phyloP scores from a whole-genome alignment of 2,888 invertebrate species.

The Hyppa rectilinea region DNA sequence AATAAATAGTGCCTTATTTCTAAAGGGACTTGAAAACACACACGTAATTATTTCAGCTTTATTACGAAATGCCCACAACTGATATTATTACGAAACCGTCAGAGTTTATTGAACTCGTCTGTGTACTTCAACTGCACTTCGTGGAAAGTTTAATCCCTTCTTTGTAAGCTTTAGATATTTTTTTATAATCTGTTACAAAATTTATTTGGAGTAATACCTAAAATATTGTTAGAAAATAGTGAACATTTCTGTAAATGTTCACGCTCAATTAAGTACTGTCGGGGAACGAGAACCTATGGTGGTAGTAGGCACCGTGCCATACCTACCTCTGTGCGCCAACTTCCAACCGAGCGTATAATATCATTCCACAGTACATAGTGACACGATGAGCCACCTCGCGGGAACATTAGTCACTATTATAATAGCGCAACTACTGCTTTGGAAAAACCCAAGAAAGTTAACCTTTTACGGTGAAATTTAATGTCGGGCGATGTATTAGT shows the following conservation, averaged over 20 bases:
- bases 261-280: conserved; percentile 22
- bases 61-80: conserved; percentile 44
- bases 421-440: not conserved
- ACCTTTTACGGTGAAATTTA: conserved; percentile 7
- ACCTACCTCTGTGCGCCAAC: conserved; percentile 41
- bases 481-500: not conserved
- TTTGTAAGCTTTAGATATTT: conserved; percentile 10
- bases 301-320: conserved; percentile 43
- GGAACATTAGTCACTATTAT: conserved; percentile 22
- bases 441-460: conserved; percentile 8
- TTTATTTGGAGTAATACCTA: not conserved
- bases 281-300: conserved; percentile 25
- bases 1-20: conserved; percentile 75
- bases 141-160: conserved; percentile 25
- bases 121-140: conserved; percentile 24
- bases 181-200: conserved; percentile 11
- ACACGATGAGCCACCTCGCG: conserved; percentile 19
- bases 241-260: not conserved
- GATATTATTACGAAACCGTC: conserved; percentile 34
- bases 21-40: conserved; percentile 68
- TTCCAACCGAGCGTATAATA: conserved; percentile 46
- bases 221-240: conserved; percentile 3
- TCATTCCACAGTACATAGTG: conserved; percentile 24
- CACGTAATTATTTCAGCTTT: conserved; percentile 45
- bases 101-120: conserved; percentile 56